Percentiles rank a stretch among this genome's conserved stretches.
phyloP scores from a whole-genome alignment of 2,888 invertebrate species.

The Campoplex capitator region DNA sequence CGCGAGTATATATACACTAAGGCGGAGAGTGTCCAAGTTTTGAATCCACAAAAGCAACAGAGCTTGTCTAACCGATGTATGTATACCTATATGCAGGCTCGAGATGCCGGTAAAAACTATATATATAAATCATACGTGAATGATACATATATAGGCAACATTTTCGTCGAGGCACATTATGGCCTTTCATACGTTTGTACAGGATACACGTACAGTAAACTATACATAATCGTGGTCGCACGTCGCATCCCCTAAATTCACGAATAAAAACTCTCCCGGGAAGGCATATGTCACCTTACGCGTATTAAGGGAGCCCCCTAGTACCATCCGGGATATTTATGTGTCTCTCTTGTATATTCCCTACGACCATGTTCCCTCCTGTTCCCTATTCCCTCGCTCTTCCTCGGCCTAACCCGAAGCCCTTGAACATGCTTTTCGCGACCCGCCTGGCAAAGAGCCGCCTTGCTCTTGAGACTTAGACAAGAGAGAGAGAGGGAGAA shows the following conservation, averaged over 20 bases:
- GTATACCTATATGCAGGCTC: background rate
- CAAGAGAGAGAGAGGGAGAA: constrained; percentile 27
- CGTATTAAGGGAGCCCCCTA: constrained; percentile 67
- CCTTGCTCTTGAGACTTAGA: constrained; percentile 60
- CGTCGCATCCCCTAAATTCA: constrained; percentile 66
- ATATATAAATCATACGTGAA: background rate
- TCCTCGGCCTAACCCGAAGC: constrained; percentile 24
- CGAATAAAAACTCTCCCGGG: constrained; percentile 67
- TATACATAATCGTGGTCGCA: constrained; percentile 59
- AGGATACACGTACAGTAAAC: constrained; percentile 8
- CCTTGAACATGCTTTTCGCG: constrained; percentile 42
- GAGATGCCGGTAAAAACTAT: background rate
- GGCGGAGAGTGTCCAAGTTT: background rate
- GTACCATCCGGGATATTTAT: constrained; percentile 66
- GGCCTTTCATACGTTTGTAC: background rate
- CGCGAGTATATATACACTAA: background rate
- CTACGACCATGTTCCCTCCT: constrained; percentile 2
- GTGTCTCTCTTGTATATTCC: constrained; percentile 56
- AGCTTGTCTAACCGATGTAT: background rate
- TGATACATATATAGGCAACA: background rate
- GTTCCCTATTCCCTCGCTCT: background rate
- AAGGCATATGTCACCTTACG: constrained; percentile 69
- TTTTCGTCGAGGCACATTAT: constrained; percentile 19
- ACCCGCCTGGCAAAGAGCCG: constrained; percentile 36
- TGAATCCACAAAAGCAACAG: constrained; percentile 6